Percentiles rank a stretch among this genome's conserved stretches.
phyloP scores from a whole-genome alignment of 2,797 vertebrate species.

The Lophotriccus pileatus region DNA sequence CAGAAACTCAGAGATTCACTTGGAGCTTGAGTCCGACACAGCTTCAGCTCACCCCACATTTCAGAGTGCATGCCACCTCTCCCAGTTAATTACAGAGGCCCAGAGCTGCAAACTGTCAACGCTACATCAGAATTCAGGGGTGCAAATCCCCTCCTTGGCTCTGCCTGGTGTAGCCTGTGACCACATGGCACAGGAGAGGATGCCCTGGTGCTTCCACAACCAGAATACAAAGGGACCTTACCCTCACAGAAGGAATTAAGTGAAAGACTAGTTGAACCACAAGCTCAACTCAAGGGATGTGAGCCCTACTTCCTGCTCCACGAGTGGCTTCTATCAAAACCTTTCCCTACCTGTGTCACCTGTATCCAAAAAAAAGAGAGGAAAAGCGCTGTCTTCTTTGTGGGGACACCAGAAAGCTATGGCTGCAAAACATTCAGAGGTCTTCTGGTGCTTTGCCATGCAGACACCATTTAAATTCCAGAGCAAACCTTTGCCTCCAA shows the following conservation, averaged over 20 bases:
- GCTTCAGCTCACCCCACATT: background rate
- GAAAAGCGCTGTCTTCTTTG: background rate
- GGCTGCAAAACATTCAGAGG: background rate
- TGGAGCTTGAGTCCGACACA: background rate
- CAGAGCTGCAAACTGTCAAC: background rate
- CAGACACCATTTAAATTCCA: background rate
- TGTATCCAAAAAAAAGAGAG: background rate
- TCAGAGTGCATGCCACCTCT: background rate
- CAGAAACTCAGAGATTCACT: background rate
- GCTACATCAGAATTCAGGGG: background rate
- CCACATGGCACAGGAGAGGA: background rate
- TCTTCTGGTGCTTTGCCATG: background rate
- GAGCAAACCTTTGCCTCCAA: background rate
- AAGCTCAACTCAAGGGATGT: background rate
- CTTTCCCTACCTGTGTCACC: background rate
- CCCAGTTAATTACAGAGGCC: background rate
- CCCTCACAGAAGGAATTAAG: background rate
- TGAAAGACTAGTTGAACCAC: background rate
- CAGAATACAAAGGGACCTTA: background rate
- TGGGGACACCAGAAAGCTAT: background rate
- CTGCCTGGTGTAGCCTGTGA: background rate
- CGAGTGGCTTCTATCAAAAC: background rate
- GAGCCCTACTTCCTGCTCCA: background rate
- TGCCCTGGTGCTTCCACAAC: background rate
- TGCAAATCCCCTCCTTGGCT: background rate